Evolutionary conservation across 1,140 invertebrate species (phyloP).

Genomic region (Pygmarrhopalites habei): DNA sequence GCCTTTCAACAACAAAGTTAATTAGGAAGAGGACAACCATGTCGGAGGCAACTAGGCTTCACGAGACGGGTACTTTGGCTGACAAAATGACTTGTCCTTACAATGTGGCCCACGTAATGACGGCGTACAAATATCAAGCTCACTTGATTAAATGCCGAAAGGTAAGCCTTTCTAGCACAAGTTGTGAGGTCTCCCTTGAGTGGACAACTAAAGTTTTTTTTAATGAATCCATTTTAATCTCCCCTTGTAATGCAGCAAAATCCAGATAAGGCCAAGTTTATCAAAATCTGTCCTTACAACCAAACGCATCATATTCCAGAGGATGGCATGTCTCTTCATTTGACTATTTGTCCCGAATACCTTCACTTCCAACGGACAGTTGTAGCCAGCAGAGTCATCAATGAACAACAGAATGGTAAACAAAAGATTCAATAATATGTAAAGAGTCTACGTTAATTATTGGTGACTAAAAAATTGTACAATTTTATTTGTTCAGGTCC

Average conservation of each 20-base stretch:
- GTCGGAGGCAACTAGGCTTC: neutral
- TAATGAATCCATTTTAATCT: neutral
- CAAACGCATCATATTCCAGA: conserved; percentile 14
- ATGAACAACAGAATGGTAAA: neutral
- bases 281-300: conserved; percentile 20
- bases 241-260: conserved; percentile 8
- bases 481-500: too few species aligned
- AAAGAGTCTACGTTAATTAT: too few species aligned
- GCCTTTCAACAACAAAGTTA: too few species aligned
- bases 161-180: too few species aligned
- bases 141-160: conserved; percentile 20
- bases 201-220: neutral
- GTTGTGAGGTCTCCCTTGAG: neutral
- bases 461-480: too few species aligned
- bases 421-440: too few species aligned
- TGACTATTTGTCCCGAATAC: conserved; percentile 5
- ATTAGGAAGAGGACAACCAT: neutral
- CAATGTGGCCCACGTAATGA: conserved; percentile 13
- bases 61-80: conserved; percentile 3
- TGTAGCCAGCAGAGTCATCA: neutral
- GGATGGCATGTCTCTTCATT: neutral
- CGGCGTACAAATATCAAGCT: neutral
- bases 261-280: neutral
- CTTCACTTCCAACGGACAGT: neutral
- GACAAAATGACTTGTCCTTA: conserved; percentile 13